Evolutionary conservation across 2,888 invertebrate species (phyloP), one percentile per base, ranked within the genome.

Genomic region (Metellina segmentata): DNA sequence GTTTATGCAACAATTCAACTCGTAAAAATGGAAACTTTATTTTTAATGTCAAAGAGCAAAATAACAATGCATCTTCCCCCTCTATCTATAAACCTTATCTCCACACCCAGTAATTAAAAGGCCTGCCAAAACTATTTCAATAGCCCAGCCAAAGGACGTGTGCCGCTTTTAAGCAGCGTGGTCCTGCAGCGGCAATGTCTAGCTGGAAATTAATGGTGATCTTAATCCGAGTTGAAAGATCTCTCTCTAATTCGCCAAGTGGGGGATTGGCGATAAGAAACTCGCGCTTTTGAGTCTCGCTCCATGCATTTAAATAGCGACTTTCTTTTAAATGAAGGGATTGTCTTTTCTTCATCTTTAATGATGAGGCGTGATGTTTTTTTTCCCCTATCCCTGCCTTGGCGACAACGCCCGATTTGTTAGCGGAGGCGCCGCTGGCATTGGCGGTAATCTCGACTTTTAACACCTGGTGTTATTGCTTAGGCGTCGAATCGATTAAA

Each of bases 341-440:
- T 81, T 81, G 88, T 88, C n/a, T 61, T 75, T 88, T 74, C 72
- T 82, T 82, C 49, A 34, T 34, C 49, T 20, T 79, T 78, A 49
- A 79, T 83, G 86, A 53, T 74, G 53, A 71, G 49, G 61, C 49
- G 61, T 74, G 72, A 71, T 72, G 53, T 72, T 9, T 72, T 71
- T 53, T 87, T 79, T 72, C n/a, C n/a, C n/a, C 70, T 86, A 19
- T 19, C 69, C 69, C 77, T 71, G 7, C 48, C 19, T 61, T 53
- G 74, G 87, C 78, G 88, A 88, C 88, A 88, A 88, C 88, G 88
- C 88, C 88, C 81, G 81, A 81, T 88, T 88, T 81, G 88, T 88
- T 78, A 81, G 7, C 19, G 8, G 75, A 81, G 81, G 88, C 81
- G 88, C 79, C 88, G 34, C 34, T 78, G 78, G 87, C 79, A 53